These are phyloP conservation scores for Lichenostomus cassidix DNA, from an alignment of 2,113 vertebrate species.

Conservation along the genomic window DNA sequence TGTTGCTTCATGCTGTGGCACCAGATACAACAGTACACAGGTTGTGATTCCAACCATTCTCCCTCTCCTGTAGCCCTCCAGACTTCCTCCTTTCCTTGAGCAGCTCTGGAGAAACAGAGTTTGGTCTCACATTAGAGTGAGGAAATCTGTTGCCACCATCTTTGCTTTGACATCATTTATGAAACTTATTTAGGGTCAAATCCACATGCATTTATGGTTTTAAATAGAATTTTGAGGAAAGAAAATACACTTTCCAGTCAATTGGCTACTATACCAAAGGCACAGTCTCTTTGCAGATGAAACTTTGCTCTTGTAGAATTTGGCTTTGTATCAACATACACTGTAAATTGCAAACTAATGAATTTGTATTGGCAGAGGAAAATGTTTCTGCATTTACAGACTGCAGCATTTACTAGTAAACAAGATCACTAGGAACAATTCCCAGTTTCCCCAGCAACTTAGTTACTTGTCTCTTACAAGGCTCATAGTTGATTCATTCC, in stretches of 20 bases:
- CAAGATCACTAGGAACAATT: conserved; percentile 63
- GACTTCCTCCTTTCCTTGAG: background rate
- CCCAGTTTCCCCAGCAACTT: conserved; percentile 57
- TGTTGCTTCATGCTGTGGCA: rapidly evolving
- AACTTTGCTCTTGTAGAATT: conserved; percentile 15
- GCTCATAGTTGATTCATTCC: conserved; percentile 13
- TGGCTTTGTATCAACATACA: conserved; percentile 39
- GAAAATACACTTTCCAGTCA: background rate
- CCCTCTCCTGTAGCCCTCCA: background rate
- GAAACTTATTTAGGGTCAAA: background rate
- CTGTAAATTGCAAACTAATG: conserved; percentile 63
- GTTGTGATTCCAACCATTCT: background rate
- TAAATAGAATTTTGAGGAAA: background rate
- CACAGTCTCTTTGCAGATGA: conserved; percentile 46
- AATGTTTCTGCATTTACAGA: conserved; percentile 43
- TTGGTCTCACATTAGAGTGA: background rate
- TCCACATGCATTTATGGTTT: background rate
- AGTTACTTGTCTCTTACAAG: conserved; percentile 51
- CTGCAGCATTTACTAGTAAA: conserved; percentile 54
- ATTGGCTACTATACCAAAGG: background rate
- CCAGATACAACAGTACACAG: background rate
- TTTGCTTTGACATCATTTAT: background rate
- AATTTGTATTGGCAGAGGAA: conserved; percentile 59
- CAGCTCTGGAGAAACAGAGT: background rate
- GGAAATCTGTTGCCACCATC: background rate